Conservation (phyloP, 1,140 invertebrate genomes). For the Lordiphosa collinella region DNA sequence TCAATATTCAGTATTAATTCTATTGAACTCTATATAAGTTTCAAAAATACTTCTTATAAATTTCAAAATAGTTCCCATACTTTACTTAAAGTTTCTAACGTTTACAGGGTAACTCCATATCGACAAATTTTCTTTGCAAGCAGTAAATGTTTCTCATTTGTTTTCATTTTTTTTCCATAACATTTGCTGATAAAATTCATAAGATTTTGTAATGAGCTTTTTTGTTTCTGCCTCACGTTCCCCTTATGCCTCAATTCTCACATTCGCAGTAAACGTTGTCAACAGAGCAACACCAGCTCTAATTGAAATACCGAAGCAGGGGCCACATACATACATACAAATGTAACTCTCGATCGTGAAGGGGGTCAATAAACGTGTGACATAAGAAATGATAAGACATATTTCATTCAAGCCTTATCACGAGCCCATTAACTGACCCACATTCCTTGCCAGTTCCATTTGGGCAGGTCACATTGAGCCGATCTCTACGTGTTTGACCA, state of each 20-base stretch:
- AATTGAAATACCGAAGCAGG: slow-evolving; percentile 1
- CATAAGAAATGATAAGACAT: background rate
- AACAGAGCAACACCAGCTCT: background rate
- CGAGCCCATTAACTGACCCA: slow-evolving; percentile 28
- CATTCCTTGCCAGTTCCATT: slow-evolving; percentile 8
- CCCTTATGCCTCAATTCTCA: background rate
- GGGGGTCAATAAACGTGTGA: background rate
- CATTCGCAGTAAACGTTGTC: background rate
- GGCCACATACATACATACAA: no score
- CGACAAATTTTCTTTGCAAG: background rate
- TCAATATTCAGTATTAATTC: no score
- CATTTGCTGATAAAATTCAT: slow-evolving; percentile 41
- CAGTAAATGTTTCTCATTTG: slow-evolving; percentile 12
- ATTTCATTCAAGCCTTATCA: no score
- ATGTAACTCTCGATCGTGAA: no score
- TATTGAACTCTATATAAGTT: no score
- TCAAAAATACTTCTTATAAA: no score
- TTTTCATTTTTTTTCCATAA: background rate
- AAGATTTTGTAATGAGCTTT: slow-evolving; percentile 53
- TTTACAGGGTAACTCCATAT: background rate
- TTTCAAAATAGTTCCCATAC: no score
- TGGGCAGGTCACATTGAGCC: no score
- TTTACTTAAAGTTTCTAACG: no score
- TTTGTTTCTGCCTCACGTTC: background rate
- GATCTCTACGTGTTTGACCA: slow-evolving; percentile 1